Evolutionary conservation across 2,797 vertebrate genomes (phyloP), one percentile per base, ranked within the genome.

Genomic region (Numenius phaeopus): DNA sequence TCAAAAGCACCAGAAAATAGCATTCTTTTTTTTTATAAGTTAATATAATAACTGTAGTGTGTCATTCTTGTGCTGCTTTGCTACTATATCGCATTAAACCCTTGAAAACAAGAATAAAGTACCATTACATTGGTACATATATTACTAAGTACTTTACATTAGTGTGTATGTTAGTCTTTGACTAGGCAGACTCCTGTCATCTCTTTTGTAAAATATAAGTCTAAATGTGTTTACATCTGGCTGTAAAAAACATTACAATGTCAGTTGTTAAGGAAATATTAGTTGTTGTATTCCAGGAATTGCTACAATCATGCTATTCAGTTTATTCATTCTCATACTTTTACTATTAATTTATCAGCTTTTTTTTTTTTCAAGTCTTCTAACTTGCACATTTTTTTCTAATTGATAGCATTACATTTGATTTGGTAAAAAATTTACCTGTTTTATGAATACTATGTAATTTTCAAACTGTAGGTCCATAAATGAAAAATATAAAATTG

Each of bases 341-440:
- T 91, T 91, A 87, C 96, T 95, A 97, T 84, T 95, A 87, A 77
- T 78, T 96, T 93, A 95, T 95, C 76, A 94, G 88, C 81, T 95
- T 84, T 97, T 96, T 92, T 96, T 92, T 40, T 76, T 61, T 71
- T 50, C 59, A 94, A 87, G 83, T 93, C 77, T 88, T 94, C n/a
- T 93, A 69, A 29, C 72, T 83, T 87, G 87, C 87, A 62, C 87
- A 94, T 92, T 85, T 94, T 93, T 85, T 94, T 18, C 96, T 95
- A 95, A 96, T 96, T 95, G 70, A 71, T 96, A 84, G 37, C 69
- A 84, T 75, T 89, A 66, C 32, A 86, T 90, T 94, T 66, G 62
- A 82, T 89, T 93, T 80, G 62, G 80, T 89, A 88, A 37, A 40
- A 90, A 80, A 76, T 96, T 89, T 89, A 59, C 58, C 73, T 49